A percentile compares a stretch with the other conserved stretches of the same genome.
These are phyloP conservation scores for Bradypus variegatus DNA, from an alignment of 2,797 vertebrate species.

Conservation along the genomic window DNA sequence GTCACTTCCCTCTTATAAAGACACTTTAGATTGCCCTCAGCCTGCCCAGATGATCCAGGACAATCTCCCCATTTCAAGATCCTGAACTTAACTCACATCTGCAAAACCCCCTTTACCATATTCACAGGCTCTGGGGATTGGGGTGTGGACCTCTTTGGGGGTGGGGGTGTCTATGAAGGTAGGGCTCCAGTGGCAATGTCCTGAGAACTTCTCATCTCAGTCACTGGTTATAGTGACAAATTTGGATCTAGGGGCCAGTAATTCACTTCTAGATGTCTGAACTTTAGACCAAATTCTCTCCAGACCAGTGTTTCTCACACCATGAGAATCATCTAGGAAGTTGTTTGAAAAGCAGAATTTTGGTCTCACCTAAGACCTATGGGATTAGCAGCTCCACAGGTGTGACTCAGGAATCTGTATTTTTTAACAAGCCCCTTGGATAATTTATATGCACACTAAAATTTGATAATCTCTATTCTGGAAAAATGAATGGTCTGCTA, in stretches of 20 bases:
- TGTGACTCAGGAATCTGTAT: neutral
- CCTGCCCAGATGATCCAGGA: neutral
- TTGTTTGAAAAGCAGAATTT: too few species aligned
- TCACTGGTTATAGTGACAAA: fast-evolving
- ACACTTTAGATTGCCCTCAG: fast-evolving
- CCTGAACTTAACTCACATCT: neutral
- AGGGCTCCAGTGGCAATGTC: neutral
- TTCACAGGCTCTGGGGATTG: neutral
- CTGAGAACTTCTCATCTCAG: neutral
- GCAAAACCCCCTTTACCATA: neutral
- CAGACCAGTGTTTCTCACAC: fast-evolving
- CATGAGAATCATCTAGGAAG: neutral
- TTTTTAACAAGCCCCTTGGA: neutral
- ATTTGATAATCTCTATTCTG: neutral
- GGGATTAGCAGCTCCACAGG: too few species aligned
- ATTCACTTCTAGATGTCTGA: fast-evolving
- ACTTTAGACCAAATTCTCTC: neutral
- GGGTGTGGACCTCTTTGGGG: fast-evolving
- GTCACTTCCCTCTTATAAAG: neutral
- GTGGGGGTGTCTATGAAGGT: neutral
- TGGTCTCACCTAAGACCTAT: neutral
- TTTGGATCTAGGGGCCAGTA: too few species aligned
- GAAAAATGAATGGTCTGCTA: fast-evolving
- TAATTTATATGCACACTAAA: neutral
- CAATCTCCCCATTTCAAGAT: neutral